These are phyloP conservation scores for Caenorhabditis sp. DNA, from an alignment of 2,888 invertebrate genomes.

Conservation along the genomic window DNA sequence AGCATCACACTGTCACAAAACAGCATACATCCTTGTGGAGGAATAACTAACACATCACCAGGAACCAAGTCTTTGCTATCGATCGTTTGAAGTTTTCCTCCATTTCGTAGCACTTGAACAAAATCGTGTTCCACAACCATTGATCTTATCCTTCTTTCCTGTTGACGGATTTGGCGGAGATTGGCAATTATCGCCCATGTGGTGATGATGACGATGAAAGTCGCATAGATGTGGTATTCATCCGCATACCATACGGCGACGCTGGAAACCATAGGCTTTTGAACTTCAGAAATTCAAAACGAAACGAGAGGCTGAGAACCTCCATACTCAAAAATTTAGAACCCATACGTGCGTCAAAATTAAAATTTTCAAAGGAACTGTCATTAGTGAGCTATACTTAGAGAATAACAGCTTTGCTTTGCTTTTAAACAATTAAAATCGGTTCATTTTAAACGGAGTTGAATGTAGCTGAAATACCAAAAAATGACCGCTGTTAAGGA, in stretches of 20 bases:
- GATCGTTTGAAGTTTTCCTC: constrained; percentile 15
- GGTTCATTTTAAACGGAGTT: too few relatives aligned
- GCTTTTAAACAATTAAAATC: too few relatives aligned
- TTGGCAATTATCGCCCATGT: constrained; percentile 78
- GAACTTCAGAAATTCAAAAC: too few relatives aligned
- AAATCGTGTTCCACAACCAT: constrained; percentile 35
- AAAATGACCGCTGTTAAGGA: too few relatives aligned
- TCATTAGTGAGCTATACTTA: too few relatives aligned
- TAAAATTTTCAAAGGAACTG: too few relatives aligned
- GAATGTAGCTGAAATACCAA: too few relatives aligned
- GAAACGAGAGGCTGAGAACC: too few relatives aligned
- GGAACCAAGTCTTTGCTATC: constrained; percentile 77
- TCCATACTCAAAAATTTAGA: too few relatives aligned
- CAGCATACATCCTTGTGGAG: constrained; percentile 81
- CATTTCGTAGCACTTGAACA: constrained; percentile 23
- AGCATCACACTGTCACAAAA: constrained; percentile 84
- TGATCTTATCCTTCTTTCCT: constrained; percentile 21
- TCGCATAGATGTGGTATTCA: constrained; percentile 85
- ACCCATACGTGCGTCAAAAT: too few relatives aligned
- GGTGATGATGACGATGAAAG: constrained; percentile 84
- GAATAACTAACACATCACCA: constrained; percentile 76
- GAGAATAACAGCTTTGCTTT: too few relatives aligned
- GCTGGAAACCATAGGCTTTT: too few relatives aligned
- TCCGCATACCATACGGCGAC: constrained; percentile 83
- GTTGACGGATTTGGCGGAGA: constrained; percentile 56